phyloP scores from a whole-genome alignment of 2,113 vertebrate species.

The Platysternon megacephalum region DNA sequence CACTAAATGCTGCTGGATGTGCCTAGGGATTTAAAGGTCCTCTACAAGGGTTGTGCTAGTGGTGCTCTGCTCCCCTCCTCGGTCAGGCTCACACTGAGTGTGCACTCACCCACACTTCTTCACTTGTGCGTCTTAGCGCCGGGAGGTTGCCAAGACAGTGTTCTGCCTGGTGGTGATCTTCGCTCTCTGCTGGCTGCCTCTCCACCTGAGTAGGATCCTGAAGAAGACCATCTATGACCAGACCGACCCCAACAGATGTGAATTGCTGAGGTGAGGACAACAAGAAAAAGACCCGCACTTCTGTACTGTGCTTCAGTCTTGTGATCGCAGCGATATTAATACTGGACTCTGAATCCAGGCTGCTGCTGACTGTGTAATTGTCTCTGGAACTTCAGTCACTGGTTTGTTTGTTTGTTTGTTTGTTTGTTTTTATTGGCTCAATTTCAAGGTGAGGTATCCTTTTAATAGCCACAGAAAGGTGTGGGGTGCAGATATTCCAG shows the following conservation, averaged over 20 bases:
- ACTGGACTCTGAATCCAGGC: neutral
- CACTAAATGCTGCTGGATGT: neutral
- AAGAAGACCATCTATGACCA: constrained; percentile 90
- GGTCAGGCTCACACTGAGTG: neutral
- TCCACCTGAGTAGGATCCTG: constrained; percentile 91
- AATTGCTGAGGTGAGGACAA: constrained; percentile 86
- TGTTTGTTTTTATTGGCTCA: neutral
- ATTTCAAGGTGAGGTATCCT: rapidly evolving
- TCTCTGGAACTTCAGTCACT: neutral
- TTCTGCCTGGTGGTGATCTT: constrained; percentile 94
- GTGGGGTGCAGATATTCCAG: rapidly evolving
- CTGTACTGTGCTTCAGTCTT: neutral
- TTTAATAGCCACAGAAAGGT: rapidly evolving
- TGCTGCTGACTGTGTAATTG: neutral
- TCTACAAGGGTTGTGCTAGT: neutral
- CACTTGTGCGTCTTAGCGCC: constrained; percentile 73
- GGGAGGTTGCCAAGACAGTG: constrained; percentile 92
- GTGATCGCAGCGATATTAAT: neutral
- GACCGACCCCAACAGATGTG: constrained; percentile 87
- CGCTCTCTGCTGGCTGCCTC: constrained; percentile 91
- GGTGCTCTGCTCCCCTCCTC: neutral
- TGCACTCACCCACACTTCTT: neutral
- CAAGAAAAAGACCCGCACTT: rapidly evolving
- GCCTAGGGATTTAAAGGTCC: neutral
- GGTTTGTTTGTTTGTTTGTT: neutral